phyloP scores from a whole-genome alignment of 2,888 invertebrate genomes.

The Drosophila emarginata region DNA sequence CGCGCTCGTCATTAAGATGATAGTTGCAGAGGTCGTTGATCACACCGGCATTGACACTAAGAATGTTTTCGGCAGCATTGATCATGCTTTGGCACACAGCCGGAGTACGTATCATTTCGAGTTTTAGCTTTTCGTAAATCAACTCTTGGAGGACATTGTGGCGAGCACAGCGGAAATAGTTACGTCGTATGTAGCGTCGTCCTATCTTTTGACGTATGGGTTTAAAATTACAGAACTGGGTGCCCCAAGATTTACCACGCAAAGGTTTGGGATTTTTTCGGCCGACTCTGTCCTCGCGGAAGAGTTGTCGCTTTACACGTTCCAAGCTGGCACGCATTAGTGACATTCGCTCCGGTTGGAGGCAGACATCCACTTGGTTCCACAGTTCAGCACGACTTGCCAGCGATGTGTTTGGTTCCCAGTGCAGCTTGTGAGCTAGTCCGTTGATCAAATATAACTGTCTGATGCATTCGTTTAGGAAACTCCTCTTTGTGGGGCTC shows the following conservation, averaged over 20 bases:
- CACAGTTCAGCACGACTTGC: slow-evolving; percentile 45
- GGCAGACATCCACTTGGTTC: slow-evolving; percentile 58
- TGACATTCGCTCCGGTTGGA: slow-evolving; percentile 40
- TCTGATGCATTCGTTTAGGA: slow-evolving; percentile 69
- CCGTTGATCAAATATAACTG: slow-evolving; percentile 64
- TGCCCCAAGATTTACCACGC: slow-evolving; percentile 42
- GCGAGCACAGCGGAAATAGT: slow-evolving; percentile 51
- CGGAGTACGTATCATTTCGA: slow-evolving; percentile 36
- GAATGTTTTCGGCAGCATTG: slow-evolving; percentile 46
- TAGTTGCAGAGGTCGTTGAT: slow-evolving; percentile 58
- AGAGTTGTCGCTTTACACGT: slow-evolving; percentile 68
- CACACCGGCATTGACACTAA: slow-evolving; percentile 43
- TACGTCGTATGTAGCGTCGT: slow-evolving; percentile 45
- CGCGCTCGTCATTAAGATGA: slow-evolving; percentile 51
- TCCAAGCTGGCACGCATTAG: slow-evolving; percentile 31
- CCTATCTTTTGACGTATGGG: slow-evolving; percentile 52
- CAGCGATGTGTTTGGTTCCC: slow-evolving; percentile 29
- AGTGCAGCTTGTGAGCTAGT: slow-evolving; percentile 41
- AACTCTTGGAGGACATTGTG: slow-evolving; percentile 34
- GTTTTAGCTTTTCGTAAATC: slow-evolving; percentile 47
- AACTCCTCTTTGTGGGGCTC: slow-evolving; percentile 60
- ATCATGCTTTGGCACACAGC: slow-evolving; percentile 25
- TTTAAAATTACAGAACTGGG: slow-evolving; percentile 49
- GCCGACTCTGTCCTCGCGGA: slow-evolving; percentile 42
- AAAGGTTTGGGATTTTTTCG: slow-evolving; percentile 48